These are phyloP conservation scores for Tichodroma muraria DNA, from an alignment of 2,113 vertebrate species.

Conservation along the genomic window DNA sequence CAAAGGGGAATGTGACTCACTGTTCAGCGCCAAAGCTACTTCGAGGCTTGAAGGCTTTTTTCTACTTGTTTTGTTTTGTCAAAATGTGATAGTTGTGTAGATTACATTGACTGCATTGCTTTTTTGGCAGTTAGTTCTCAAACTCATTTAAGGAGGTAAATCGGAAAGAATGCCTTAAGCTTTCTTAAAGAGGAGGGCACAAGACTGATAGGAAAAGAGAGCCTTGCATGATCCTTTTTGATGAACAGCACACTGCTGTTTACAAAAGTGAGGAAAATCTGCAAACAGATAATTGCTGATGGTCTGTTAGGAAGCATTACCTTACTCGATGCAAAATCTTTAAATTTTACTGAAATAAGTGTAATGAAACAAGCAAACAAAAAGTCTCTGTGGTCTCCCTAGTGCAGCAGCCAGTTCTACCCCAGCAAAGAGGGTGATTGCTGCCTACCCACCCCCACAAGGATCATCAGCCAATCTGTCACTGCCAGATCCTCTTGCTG, in stretches of 20 bases:
- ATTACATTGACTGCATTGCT: neutral
- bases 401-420: neutral
- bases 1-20: slow-evolving; percentile 27
- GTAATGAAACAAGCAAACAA: neutral
- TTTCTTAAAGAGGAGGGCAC: neutral
- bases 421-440: neutral
- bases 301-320: neutral
- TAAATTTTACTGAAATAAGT: neutral
- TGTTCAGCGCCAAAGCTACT: neutral
- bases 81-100: neutral
- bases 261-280: neutral
- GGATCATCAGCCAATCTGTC: neutral
- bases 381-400: neutral
- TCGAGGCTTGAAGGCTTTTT: neutral
- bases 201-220: neutral
- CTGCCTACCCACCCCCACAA: neutral
- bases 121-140: neutral
- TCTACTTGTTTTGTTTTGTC: neutral
- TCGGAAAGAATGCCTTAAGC: neutral
- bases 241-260: neutral
- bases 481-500: neutral
- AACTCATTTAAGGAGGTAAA: neutral
- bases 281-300: neutral
- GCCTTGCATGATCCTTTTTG: neutral
- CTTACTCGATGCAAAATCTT: neutral